Evolutionary conservation across 2,888 invertebrate species (phyloP).

Genomic region (Nemotelus nigrinus): DNA sequence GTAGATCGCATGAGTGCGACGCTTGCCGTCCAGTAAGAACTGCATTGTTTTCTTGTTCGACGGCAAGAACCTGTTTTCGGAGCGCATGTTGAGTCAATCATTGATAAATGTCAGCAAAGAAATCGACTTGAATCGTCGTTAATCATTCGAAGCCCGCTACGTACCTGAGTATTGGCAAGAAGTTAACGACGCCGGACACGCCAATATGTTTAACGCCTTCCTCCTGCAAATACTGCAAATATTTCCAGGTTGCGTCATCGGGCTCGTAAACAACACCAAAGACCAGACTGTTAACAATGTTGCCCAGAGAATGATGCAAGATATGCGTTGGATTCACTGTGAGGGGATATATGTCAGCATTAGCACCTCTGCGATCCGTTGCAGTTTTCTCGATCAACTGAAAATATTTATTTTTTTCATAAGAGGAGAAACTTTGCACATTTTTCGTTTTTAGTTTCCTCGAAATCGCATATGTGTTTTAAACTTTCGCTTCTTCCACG

Average conservation of each 20-base stretch:
- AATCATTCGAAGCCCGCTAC: constrained; percentile 21
- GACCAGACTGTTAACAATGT: constrained; percentile 79
- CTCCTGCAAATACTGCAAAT: constrained; percentile 81
- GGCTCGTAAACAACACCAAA: constrained; percentile 78
- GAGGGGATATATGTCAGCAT: constrained; percentile 55
- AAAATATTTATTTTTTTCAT: not conserved
- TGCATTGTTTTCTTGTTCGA: constrained; percentile 72
- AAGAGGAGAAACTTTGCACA: too few relatives aligned
- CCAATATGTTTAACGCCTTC: constrained; percentile 86
- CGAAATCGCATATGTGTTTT: not conserved
- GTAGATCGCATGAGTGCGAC: constrained; percentile 78
- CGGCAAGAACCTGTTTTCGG: constrained; percentile 62
- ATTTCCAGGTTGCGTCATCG: constrained; percentile 79
- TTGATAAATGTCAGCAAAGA: not conserved
- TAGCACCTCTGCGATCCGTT: not conserved
- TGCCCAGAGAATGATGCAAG: constrained; percentile 76
- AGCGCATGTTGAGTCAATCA: constrained; percentile 14
- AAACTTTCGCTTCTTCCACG: not conserved
- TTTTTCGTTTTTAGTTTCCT: not conserved
- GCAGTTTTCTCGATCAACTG: constrained; percentile 12
- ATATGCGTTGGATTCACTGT: constrained; percentile 60
- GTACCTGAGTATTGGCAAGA: constrained; percentile 82
- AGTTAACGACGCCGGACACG: constrained; percentile 84
- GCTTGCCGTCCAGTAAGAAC: constrained; percentile 75
- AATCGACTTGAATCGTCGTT: constrained; percentile 20